These are phyloP conservation scores for Calidris pygmaea DNA, from an alignment of 2,113 vertebrate species.

Conservation along the genomic window DNA sequence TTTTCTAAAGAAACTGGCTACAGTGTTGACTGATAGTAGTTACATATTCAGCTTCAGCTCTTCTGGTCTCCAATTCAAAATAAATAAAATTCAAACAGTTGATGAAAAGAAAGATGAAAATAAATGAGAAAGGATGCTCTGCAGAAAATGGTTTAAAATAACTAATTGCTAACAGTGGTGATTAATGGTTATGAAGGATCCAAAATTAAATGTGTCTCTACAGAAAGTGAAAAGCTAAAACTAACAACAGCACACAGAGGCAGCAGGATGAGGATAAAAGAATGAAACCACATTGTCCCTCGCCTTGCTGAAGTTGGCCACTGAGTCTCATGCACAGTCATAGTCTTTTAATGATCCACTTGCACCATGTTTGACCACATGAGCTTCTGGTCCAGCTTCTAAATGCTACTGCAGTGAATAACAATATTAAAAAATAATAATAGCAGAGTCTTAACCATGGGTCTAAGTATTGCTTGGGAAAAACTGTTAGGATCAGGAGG, in stretches of 20 bases:
- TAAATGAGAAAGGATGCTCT: not conserved
- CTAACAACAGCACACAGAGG: not conserved
- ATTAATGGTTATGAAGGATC: not conserved
- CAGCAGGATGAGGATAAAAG: not conserved
- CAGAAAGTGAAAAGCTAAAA: not conserved
- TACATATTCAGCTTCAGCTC: not conserved
- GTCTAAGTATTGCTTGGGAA: not conserved
- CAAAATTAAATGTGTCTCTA: not conserved
- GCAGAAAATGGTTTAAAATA: not conserved
- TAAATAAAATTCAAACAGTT: not conserved
- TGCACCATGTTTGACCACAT: not conserved
- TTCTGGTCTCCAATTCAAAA: not conserved
- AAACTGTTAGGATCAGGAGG: not conserved
- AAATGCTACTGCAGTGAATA: not conserved
- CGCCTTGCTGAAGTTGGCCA: not conserved
- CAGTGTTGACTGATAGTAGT: not conserved
- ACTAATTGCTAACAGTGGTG: not conserved
- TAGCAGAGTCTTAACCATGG: not conserved
- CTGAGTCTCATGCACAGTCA: rapidly evolving
- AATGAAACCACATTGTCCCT: not conserved
- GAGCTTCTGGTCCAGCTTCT: not conserved
- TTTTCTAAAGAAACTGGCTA: not conserved
- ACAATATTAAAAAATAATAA: not conserved
- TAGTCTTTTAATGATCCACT: not conserved
- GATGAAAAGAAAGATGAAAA: not conserved